Conservation (phyloP, 2,113 vertebrate species). For the Pyxicephalus adspersus region DNA sequence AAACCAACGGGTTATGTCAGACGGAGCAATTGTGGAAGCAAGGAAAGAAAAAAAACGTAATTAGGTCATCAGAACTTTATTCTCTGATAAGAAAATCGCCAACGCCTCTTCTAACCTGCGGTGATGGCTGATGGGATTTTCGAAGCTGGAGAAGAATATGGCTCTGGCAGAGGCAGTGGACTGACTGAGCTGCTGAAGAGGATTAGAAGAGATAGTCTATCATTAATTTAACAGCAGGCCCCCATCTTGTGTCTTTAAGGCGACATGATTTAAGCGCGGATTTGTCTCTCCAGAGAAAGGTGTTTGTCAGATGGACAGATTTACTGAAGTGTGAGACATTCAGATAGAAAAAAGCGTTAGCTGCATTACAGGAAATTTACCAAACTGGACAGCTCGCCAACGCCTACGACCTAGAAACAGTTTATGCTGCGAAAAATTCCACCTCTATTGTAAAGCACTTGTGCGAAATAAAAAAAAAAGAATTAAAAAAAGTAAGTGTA, state of each 20-base stretch:
- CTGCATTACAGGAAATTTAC: conserved; percentile 1
- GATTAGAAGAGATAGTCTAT: conserved; percentile 24
- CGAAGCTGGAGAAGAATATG: not conserved
- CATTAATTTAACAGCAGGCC: conserved; percentile 34
- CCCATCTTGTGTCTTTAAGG: conserved; percentile 8
- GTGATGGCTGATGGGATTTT: not conserved
- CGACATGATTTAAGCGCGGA: conserved; percentile 7
- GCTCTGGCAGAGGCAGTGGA: not conserved
- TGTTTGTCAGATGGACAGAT: conserved; percentile 41
- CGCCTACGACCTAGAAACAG: not conserved
- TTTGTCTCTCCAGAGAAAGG: conserved; percentile 37
- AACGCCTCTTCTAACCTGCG: too few relatives aligned
- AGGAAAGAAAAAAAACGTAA: conserved; percentile 2
- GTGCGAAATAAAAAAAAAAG: too few relatives aligned
- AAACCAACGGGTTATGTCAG: not conserved
- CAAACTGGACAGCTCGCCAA: not conserved
- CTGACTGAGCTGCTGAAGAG: not conserved
- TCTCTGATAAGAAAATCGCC: not conserved
- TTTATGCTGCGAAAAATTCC: too few relatives aligned
- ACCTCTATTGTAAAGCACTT: too few relatives aligned
- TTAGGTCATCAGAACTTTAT: conserved; percentile 11
- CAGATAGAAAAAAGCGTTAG: not conserved
- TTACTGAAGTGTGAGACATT: not conserved
- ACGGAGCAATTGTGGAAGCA: not conserved
- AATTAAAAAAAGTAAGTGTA: too few relatives aligned